These are phyloP conservation scores for Exaiptasia diaphana DNA, from an alignment of 64 coral and sea anemone species.

Conservation along the genomic window DNA sequence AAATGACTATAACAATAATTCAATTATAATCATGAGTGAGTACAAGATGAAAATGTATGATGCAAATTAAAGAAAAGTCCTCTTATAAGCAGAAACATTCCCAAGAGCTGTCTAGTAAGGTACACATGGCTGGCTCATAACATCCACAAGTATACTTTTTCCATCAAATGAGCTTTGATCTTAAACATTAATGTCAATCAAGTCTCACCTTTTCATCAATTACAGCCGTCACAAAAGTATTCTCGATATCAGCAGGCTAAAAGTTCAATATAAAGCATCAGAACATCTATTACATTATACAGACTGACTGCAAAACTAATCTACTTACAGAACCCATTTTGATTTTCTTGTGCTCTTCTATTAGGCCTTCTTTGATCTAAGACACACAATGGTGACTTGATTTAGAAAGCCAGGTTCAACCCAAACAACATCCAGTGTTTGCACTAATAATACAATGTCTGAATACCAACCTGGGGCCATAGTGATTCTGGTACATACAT, in stretches of 20 bases:
- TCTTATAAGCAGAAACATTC: no score
- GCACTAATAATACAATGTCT: no score
- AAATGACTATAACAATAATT: slow-evolving; percentile 70
- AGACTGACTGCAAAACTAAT: no score
- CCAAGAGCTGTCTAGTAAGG: no score
- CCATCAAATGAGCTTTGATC: no score
- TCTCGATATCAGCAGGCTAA: slow-evolving; percentile 38
- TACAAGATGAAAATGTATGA: neutral
- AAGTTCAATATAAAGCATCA: neutral
- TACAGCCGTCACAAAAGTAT: slow-evolving; percentile 85
- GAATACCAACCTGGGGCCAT: slow-evolving; percentile 76
- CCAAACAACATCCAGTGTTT: no score
- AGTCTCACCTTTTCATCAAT: slow-evolving; percentile 86
- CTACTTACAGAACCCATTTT: slow-evolving; percentile 78
- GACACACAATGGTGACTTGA: no score
- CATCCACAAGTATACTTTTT: no score
- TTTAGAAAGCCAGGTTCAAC: no score
- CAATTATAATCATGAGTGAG: neutral
- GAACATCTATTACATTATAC: no score
- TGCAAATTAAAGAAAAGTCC: neutral
- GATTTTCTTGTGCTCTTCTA: slow-evolving; percentile 65
- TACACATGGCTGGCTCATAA: no score
- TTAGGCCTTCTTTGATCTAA: slow-evolving; percentile 68
- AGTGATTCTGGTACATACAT: slow-evolving; percentile 82
- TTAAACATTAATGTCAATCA: no score